A percentile compares a stretch with the other conserved stretches of the same genome.
These are phyloP conservation scores for Pantelozetes paolii DNA, from an alignment of 2,888 invertebrate genomes.

Conservation along the genomic window DNA sequence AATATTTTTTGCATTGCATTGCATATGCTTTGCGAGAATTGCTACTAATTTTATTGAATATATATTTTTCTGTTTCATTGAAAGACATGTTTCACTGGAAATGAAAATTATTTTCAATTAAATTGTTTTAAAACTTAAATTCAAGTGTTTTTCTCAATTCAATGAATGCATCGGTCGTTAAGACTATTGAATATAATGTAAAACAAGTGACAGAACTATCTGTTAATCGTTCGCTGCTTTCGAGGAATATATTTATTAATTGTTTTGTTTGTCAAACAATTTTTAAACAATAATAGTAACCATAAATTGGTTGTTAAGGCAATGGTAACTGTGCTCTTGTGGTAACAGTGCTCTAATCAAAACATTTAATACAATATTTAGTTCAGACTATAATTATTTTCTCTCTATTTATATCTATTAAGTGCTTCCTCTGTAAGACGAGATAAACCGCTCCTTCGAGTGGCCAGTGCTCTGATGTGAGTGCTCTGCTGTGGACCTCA, in stretches of 20 bases:
- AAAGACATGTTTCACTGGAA: not conserved
- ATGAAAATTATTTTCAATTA: not conserved
- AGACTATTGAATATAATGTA: not conserved
- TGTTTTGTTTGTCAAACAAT: not conserved
- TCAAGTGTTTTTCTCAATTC: not conserved
- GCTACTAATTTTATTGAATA: no score
- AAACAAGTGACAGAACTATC: no score
- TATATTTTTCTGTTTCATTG: no score
- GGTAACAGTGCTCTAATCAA: slow-evolving; percentile 24
- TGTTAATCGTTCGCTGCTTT: not conserved
- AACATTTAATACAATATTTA: slow-evolving; percentile 19
- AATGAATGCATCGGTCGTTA: not conserved
- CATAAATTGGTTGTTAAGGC: slow-evolving; percentile 19
- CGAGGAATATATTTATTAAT: not conserved
- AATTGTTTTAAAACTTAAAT: not conserved
- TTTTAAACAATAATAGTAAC: not conserved
- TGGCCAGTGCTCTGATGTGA: no score
- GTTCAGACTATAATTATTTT: slow-evolving; percentile 18
- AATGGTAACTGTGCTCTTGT: not conserved
- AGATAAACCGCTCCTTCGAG: not conserved
- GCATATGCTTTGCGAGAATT: not conserved
- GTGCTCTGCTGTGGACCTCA: not conserved
- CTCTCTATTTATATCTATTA: slow-evolving; percentile 25
- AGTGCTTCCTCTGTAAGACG: slow-evolving; percentile 10
- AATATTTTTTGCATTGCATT: slow-evolving; percentile 17